A percentile compares a stretch with the other conserved stretches of the same genome.
Evolutionary conservation across 1,140 invertebrate genomes (phyloP).

Genomic region (Meloidogyne exigua): DNA sequence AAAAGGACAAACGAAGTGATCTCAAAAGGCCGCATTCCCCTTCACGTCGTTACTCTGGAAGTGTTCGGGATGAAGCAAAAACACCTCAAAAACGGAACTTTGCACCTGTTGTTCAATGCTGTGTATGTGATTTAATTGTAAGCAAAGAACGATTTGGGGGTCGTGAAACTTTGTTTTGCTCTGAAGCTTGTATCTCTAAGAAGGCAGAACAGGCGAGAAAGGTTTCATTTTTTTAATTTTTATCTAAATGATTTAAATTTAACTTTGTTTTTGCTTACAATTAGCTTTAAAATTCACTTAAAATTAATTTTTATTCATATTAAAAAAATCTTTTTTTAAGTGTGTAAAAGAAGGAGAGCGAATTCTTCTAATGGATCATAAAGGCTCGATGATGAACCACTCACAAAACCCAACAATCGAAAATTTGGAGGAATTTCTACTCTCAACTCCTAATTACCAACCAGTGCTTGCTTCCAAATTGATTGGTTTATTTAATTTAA

Average conservation of each 20-base stretch:
- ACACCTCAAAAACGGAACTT: conserved; percentile 10
- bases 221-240: not conserved
- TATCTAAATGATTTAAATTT: not conserved
- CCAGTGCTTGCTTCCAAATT: conserved; percentile 8
- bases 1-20: not conserved
- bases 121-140: conserved; percentile 20
- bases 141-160: conserved; percentile 6
- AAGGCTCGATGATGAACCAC: conserved; percentile 10
- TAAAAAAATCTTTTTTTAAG: no score
- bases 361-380: conserved; percentile 22
- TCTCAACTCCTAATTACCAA: conserved; percentile 12
- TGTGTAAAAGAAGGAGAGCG: conserved; percentile 23
- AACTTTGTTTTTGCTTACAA: no score
- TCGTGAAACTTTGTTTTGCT: conserved; percentile 14
- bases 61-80: not conserved
- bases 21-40: not conserved
- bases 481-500: conserved; percentile 6
- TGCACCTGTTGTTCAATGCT: conserved; percentile 13
- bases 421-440: conserved; percentile 13
- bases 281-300: no score
- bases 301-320: no score
- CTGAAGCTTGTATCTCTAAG: conserved; percentile 13
- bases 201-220: conserved; percentile 5
- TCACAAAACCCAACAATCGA: conserved; percentile 20
- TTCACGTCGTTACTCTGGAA: not conserved